phyloP scores from a whole-genome alignment of 2,113 vertebrate genomes.

The Ceratotherium simum region DNA sequence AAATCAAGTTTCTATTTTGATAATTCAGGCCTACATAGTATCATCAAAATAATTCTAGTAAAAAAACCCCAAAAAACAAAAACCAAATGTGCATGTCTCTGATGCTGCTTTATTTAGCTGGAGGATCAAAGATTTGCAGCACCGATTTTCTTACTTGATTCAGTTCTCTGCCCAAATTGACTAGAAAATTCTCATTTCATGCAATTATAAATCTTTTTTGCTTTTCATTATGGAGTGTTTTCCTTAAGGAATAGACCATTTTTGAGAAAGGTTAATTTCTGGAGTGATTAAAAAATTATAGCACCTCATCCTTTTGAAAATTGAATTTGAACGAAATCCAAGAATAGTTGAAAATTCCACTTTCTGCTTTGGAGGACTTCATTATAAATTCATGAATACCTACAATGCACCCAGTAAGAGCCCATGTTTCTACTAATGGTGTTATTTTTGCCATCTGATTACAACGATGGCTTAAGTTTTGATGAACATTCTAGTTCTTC shows the following conservation, averaged over 20 bases:
- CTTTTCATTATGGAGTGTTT: conserved; percentile 69
- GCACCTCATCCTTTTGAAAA: conserved; percentile 57
- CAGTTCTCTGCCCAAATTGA: conserved; percentile 55
- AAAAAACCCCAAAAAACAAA: background rate
- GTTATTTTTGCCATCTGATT: conserved; percentile 14
- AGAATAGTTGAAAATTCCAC: conserved; percentile 49
- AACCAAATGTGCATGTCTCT: background rate
- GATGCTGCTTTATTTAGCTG: background rate
- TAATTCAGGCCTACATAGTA: background rate
- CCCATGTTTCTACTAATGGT: background rate
- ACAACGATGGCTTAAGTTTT: conserved; percentile 47
- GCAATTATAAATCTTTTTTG: conserved; percentile 65
- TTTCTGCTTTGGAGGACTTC: conserved; percentile 16
- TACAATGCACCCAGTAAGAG: background rate
- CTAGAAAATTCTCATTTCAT: conserved; percentile 67
- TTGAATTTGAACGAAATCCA: conserved; percentile 64
- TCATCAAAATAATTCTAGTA: conserved; percentile 17
- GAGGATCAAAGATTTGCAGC: background rate
- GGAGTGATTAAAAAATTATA: conserved; percentile 58
- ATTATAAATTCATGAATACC: background rate
- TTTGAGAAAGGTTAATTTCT: conserved; percentile 60
- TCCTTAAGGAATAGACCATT: conserved; percentile 52
- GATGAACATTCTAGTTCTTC: background rate
- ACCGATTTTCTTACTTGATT: conserved; percentile 28
- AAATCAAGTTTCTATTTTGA: conserved; percentile 3